These are phyloP conservation scores for Aporophyla nigra DNA, from an alignment of 2,888 invertebrate genomes.

Conservation along the genomic window DNA sequence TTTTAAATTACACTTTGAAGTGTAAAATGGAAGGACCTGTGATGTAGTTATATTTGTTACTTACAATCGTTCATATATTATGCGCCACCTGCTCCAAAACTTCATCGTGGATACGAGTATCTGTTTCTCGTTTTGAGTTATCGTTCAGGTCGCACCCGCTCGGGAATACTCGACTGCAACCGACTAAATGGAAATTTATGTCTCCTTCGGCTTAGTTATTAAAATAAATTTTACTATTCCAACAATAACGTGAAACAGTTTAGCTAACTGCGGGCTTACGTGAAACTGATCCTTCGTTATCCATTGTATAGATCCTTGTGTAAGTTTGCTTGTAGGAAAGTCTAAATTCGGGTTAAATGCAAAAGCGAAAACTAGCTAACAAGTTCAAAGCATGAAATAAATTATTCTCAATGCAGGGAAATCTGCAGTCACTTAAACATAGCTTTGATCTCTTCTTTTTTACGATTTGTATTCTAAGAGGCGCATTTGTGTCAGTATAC, in stretches of 20 bases:
- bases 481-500: constrained; percentile 56
- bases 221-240: constrained; percentile 68
- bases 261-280: constrained; percentile 41
- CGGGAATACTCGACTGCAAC: constrained; percentile 76
- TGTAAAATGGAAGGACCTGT: constrained; percentile 33
- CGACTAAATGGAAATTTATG: constrained; percentile 84
- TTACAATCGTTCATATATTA: constrained; percentile 66
- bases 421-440: constrained; percentile 11
- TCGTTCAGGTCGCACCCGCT: constrained; percentile 68
- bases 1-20: constrained; percentile 23
- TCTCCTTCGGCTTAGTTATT: constrained; percentile 71
- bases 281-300: constrained; percentile 12
- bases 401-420: constrained; percentile 48
- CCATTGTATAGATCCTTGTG: constrained; percentile 1
- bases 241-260: constrained; percentile 58
- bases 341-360: constrained; percentile 7
- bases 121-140: constrained; percentile 82
- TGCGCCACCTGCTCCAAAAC: constrained; percentile 81
- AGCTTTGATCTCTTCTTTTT: constrained; percentile 57
- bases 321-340: constrained; percentile 9
- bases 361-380: constrained; percentile 18
- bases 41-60: constrained; percentile 24
- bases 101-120: constrained; percentile 75
- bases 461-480: constrained; percentile 46
- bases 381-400: constrained; percentile 53